Percentiles rank a stretch among this genome's conserved stretches.
These are phyloP conservation scores for Colaptes auratus DNA, from an alignment of 2,113 vertebrate genomes.

Conservation along the genomic window DNA sequence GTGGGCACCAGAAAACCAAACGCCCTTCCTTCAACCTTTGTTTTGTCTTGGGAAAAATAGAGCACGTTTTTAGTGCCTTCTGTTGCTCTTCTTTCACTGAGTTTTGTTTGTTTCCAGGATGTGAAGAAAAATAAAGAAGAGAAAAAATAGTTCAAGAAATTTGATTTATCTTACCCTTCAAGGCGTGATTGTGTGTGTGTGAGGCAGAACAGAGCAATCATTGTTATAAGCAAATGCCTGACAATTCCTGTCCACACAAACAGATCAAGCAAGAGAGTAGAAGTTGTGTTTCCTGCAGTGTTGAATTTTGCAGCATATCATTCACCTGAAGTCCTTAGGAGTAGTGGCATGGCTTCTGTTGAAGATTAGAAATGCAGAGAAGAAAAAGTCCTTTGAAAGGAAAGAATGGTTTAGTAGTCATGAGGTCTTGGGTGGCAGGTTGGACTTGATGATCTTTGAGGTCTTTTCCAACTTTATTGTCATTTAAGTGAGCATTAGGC, in stretches of 20 bases:
- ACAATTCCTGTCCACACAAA: neutral
- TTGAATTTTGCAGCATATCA: neutral
- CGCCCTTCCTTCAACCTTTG: neutral
- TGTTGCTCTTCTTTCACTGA: conserved; percentile 11
- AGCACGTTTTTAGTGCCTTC: conserved; percentile 43
- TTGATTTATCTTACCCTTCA: neutral
- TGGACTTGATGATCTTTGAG: too few relatives aligned
- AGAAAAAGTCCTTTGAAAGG: neutral
- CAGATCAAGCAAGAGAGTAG: neutral
- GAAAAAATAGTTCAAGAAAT: neutral
- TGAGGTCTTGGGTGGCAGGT: too few relatives aligned
- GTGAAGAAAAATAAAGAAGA: neutral
- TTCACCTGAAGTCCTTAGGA: neutral
- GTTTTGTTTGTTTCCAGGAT: neutral
- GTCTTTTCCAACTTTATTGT: too few relatives aligned
- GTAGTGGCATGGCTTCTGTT: neutral
- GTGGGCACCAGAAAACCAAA: neutral
- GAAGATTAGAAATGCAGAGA: neutral
- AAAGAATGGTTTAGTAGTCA: too few relatives aligned
- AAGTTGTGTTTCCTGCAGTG: neutral
- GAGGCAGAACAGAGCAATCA: neutral
- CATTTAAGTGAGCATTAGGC: neutral
- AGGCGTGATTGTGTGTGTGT: neutral
- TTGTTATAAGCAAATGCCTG: neutral
- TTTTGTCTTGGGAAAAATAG: neutral